phyloP scores from a whole-genome alignment of 1,140 invertebrate species.

The Calephelis nemesis region DNA sequence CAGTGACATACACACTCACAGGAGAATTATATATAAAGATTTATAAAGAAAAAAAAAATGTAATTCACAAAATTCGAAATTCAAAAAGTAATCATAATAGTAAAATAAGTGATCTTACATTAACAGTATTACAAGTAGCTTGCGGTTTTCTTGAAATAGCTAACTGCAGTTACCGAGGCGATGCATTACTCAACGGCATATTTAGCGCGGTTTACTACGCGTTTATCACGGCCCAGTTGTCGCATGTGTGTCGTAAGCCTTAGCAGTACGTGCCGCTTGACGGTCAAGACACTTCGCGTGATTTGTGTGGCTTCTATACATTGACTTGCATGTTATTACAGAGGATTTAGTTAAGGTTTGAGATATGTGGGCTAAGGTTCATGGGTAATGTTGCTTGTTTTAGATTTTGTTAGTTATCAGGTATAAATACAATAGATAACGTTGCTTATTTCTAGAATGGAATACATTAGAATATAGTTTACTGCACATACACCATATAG shows the following conservation, averaged over 20 bases:
- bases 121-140: slow-evolving; percentile 22
- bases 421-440: too few species aligned
- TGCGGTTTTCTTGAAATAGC: slow-evolving; percentile 39
- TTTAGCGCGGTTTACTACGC: slow-evolving; percentile 39
- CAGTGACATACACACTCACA: too few species aligned
- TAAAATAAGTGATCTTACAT: background rate
- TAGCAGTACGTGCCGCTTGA: slow-evolving; percentile 29
- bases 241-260: slow-evolving; percentile 51
- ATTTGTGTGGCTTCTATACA: slow-evolving; percentile 10
- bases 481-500: too few species aligned
- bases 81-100: too few species aligned
- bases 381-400: too few species aligned
- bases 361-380: background rate
- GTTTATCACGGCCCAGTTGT: slow-evolving; percentile 61
- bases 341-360: slow-evolving; percentile 4
- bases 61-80: background rate
- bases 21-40: too few species aligned
- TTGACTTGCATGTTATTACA: slow-evolving; percentile 6
- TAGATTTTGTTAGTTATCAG: too few species aligned
- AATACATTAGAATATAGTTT: too few species aligned
- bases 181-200: slow-evolving; percentile 48
- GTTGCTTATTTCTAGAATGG: too few species aligned
- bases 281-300: slow-evolving; percentile 10
- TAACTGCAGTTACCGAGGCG: slow-evolving; percentile 24
- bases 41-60: background rate